phyloP scores from a whole-genome alignment of 2,888 invertebrate species.

The Trichopria drosophilae region DNA sequence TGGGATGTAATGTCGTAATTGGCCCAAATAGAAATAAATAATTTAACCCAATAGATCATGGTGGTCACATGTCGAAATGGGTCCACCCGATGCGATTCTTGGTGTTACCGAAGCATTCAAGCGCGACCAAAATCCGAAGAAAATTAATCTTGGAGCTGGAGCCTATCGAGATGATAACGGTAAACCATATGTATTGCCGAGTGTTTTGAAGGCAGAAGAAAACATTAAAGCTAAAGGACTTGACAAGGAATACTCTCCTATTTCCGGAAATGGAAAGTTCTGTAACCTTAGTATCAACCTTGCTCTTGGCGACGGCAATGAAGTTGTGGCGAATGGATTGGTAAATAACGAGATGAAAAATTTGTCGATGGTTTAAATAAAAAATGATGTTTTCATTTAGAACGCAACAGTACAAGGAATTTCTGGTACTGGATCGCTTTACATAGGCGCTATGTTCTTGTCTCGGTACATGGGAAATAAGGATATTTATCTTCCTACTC shows the following conservation, averaged over 20 bases:
- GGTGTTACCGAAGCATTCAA: constrained; percentile 97
- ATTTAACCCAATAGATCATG: constrained; percentile 80
- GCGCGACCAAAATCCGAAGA: constrained; percentile 84
- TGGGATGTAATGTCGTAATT: no score
- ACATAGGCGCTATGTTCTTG: constrained; percentile 88
- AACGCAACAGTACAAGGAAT: constrained; percentile 78
- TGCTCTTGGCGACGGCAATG: constrained; percentile 82
- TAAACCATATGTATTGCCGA: constrained; percentile 91
- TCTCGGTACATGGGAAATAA: constrained; percentile 79
- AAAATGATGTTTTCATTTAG: constrained; percentile 54
- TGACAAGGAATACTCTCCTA: constrained; percentile 95
- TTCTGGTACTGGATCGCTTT: constrained; percentile 96
- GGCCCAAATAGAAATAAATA: not conserved
- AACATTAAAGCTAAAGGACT: constrained; percentile 68
- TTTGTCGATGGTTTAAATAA: not conserved
- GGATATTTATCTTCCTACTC: constrained; percentile 84
- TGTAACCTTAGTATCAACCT: constrained; percentile 81
- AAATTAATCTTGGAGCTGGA: constrained; percentile 94
- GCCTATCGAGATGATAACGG: constrained; percentile 98
- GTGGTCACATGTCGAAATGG: constrained; percentile 91
- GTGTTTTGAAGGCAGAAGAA: constrained; percentile 85
- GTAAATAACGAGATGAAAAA: constrained; percentile 62
- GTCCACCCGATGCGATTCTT: constrained; percentile 96
- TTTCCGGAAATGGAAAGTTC: constrained; percentile 83
- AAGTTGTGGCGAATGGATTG: constrained; percentile 69